These are phyloP conservation scores for Miichthys miiuy DNA, from an alignment of 2,797 vertebrate genomes.

Conservation along the genomic window DNA sequence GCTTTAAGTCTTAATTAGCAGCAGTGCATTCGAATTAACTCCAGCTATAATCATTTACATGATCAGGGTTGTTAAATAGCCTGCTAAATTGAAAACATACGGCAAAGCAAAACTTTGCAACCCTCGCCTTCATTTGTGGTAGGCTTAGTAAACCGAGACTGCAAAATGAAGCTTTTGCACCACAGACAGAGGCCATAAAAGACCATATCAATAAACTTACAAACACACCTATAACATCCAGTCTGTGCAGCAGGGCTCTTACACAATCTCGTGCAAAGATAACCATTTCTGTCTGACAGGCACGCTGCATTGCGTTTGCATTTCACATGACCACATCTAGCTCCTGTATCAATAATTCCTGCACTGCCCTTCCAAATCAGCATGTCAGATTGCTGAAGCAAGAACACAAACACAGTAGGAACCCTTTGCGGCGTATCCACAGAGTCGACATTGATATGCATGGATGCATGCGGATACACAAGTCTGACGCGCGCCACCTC, in stretches of 20 bases:
- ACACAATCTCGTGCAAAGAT: slow-evolving; percentile 11
- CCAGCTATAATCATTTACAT: slow-evolving; percentile 59
- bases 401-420: slow-evolving; percentile 65
- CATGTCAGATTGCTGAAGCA: slow-evolving; percentile 62
- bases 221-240: not conserved
- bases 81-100: slow-evolving; percentile 43
- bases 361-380: slow-evolving; percentile 60
- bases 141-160: slow-evolving; percentile 12
- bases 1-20: slow-evolving; percentile 51
- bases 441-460: slow-evolving; percentile 66
- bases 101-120: slow-evolving; percentile 10
- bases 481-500: slow-evolving; percentile 38
- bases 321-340: slow-evolving; percentile 44
- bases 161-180: slow-evolving; percentile 10
- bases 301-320: slow-evolving; percentile 14
- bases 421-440: slow-evolving; percentile 49
- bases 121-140: slow-evolving; percentile 18
- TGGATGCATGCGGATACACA: slow-evolving; percentile 45
- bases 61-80: slow-evolving; percentile 52
- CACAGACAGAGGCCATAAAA: slow-evolving; percentile 2
- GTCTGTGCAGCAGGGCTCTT: not conserved
- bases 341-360: slow-evolving; percentile 62
- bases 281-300: not conserved
- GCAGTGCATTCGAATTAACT: slow-evolving; percentile 46
- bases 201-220: not conserved